Evolutionary conservation across 1,140 invertebrate genomes (phyloP), one percentile per base, ranked within the genome.

Genomic region (Panulirus ornatus): DNA sequence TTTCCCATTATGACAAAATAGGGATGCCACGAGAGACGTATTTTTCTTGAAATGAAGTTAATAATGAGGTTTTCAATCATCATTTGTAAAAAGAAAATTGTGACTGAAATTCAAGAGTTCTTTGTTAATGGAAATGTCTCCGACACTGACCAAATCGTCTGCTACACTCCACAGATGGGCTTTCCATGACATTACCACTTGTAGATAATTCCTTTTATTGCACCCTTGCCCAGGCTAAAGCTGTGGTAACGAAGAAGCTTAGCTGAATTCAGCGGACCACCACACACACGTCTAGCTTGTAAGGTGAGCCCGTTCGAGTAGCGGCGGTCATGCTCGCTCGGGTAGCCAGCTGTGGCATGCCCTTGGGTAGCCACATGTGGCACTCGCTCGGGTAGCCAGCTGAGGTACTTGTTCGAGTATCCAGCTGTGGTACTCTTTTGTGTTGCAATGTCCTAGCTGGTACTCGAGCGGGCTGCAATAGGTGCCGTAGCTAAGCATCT

Each of bases 281-380:
- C 66, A 51, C 27, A n/a, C n/a, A n/a, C 30, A 85, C 75, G 54
- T 51, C n/a, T 85, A 85, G 83, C 83, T 75, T 75, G 83, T 85
- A 85, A 85, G 83, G 66, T 63, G 36, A 40, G 58, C n/a, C 34
- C 44, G 19, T 63, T 47, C 38, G 63, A 42, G 44, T 71, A 19
- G 83, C 44, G 42, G 40, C 34, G 34, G 78, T 16, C 30, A 44
- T 42, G 34, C 40, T 11, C 44, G 44, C 14, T 47, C 44, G 44
- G 44, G 44, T 47, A 47, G 5, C 5, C 14, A 47, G 44, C 44
- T 5, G n/a, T n/a, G n/a, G n/a, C n/a, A n/a, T n/a, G n/a, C n/a
- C n/a, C n/a, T n/a, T n/a, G n/a, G n/a, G n/a, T n/a, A n/a, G n/a
- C n/a, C n/a, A n/a, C n/a, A n/a, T n/a, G n/a, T n/a, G n/a, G n/a